phyloP scores from a whole-genome alignment of 2,113 vertebrate species.

The Puffinus mauretanicus region DNA sequence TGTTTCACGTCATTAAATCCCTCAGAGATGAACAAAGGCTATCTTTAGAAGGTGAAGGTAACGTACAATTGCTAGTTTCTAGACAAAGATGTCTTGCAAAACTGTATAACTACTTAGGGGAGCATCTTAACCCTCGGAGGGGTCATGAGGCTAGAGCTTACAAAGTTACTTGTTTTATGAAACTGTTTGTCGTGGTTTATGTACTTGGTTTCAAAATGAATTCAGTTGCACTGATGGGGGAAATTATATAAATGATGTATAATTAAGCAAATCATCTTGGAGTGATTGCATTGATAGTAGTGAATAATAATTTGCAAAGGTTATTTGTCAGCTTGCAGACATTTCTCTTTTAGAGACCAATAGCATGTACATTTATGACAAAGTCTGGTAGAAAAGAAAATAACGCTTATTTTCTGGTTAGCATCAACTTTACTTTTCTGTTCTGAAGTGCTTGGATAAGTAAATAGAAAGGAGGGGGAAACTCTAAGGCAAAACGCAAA shows the following conservation, averaged over 20 bases:
- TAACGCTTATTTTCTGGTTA: background rate
- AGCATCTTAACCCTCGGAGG: background rate
- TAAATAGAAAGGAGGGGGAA: background rate
- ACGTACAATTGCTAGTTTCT: background rate
- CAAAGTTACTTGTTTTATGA: background rate
- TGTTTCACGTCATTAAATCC: background rate
- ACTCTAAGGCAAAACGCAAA: background rate
- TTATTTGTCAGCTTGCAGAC: background rate
- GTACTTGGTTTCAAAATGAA: background rate
- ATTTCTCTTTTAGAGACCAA: background rate
- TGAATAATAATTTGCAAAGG: background rate
- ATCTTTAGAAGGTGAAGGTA: background rate
- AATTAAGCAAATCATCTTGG: slow-evolving; percentile 14
- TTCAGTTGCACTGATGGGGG: background rate
- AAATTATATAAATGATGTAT: background rate
- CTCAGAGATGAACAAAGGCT: background rate
- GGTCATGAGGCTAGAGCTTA: background rate
- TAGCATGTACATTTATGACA: background rate
- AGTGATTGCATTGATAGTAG: background rate
- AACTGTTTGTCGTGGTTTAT: background rate
- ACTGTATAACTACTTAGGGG: background rate
- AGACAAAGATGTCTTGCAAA: background rate
- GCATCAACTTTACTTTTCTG: background rate
- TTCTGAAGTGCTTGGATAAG: background rate
- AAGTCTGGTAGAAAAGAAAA: background rate